phyloP scores from a whole-genome alignment of 2,113 vertebrate genomes.

The Chrysochloris asiatica region DNA sequence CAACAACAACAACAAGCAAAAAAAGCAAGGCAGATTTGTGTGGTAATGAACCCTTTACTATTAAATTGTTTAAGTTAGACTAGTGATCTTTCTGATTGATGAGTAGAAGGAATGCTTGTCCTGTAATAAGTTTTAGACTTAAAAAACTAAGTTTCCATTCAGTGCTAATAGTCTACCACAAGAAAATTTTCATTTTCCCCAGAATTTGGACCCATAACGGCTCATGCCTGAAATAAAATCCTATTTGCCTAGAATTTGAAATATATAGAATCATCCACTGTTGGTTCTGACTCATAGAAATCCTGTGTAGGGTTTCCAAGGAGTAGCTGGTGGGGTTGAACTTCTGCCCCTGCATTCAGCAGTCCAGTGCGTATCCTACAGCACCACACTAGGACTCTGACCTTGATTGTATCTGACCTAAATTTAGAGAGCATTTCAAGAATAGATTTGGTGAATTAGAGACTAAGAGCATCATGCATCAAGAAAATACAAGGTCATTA shows the following conservation, averaged over 20 bases:
- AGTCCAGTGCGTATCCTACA: no score
- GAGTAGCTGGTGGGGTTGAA: no score
- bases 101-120: not conserved
- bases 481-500: no score
- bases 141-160: slow-evolving; percentile 15
- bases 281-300: no score
- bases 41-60: not conserved
- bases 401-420: no score
- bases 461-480: no score
- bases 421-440: no score
- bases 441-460: no score
- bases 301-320: no score
- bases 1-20: no score
- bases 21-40: not conserved
- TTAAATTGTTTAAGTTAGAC: not conserved
- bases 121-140: not conserved
- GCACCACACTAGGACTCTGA: no score
- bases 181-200: not conserved
- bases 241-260: slow-evolving; percentile 47
- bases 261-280: slow-evolving; percentile 55
- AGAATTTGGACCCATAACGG: not conserved
- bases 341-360: no score
- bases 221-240: slow-evolving; percentile 33
- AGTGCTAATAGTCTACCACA: not conserved
- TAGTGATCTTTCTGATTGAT: not conserved